phyloP scores from a whole-genome alignment of 1,140 invertebrate genomes.

The Drosophila cardini region DNA sequence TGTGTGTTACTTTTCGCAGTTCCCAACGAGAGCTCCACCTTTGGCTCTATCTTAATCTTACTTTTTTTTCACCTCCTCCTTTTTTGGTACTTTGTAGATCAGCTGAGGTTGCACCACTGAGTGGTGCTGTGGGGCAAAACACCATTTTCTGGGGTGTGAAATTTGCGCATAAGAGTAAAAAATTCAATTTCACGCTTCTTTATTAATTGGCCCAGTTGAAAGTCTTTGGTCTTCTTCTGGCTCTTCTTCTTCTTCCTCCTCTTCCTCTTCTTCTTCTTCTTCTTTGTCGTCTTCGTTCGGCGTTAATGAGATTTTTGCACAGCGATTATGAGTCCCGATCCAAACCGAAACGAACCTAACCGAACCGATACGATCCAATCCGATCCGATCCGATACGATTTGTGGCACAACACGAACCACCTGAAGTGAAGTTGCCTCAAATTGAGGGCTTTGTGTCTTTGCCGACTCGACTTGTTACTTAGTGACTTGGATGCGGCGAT shows the following conservation, averaged over 20 bases:
- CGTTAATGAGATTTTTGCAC: constrained; percentile 78
- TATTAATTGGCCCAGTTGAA: constrained; percentile 80
- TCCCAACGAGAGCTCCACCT: constrained; percentile 1
- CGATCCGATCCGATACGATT: not conserved
- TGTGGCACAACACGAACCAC: constrained; percentile 7
- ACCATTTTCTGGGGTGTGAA: constrained; percentile 67
- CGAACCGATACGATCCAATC: no score
- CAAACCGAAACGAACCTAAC: no score
- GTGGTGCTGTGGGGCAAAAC: constrained; percentile 17
- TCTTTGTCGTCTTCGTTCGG: constrained; percentile 19
- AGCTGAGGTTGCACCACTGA: constrained; percentile 18
- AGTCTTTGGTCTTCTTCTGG: not conserved
- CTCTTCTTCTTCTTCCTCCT: constrained; percentile 16
- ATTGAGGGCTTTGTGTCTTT: constrained; percentile 17
- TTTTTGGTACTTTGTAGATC: constrained; percentile 37
- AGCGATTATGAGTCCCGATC: constrained; percentile 55
- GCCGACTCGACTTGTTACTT: constrained; percentile 32
- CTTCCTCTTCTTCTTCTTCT: constrained; percentile 13
- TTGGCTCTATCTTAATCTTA: constrained; percentile 4
- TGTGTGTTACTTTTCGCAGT: constrained; percentile 67
- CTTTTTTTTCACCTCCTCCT: not conserved
- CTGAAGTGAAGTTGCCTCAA: constrained; percentile 17
- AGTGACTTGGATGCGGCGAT: constrained; percentile 15
- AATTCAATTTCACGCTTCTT: constrained; percentile 83
- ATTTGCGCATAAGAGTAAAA: constrained; percentile 62